Conservation (phyloP, 2,888 invertebrate genomes). For the Dastarcus helophoroides region DNA sequence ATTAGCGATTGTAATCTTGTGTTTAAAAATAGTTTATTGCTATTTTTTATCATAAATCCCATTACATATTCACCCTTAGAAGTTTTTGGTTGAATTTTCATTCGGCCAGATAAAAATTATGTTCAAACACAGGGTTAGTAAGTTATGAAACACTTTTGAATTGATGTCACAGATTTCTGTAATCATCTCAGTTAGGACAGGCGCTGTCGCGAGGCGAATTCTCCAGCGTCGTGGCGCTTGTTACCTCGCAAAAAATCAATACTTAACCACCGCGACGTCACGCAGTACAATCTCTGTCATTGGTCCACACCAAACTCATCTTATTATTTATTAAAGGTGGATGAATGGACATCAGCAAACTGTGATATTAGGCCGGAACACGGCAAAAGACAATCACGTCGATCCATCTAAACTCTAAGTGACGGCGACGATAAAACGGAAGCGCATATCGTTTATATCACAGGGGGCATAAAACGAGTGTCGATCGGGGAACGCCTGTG, state of each 20-base stretch:
- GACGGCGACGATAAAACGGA: too few species aligned
- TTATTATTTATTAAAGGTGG: constrained; percentile 45
- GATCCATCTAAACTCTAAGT: constrained; percentile 23
- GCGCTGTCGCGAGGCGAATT: background rate
- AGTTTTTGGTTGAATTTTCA: too few species aligned
- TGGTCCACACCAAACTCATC: constrained; percentile 42
- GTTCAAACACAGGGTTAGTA: too few species aligned
- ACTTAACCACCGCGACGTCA: constrained; percentile 43
- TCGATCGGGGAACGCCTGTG: too few species aligned
- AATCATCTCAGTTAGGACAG: constrained; percentile 7
- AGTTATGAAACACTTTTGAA: constrained; percentile 3
- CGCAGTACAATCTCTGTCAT: constrained; percentile 36
- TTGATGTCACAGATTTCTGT: constrained; percentile 11
- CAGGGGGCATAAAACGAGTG: too few species aligned
- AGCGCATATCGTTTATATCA: too few species aligned
- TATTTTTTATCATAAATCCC: too few species aligned
- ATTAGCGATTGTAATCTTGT: too few species aligned
- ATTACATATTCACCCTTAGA: too few species aligned
- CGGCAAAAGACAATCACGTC: constrained; percentile 21
- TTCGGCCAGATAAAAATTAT: too few species aligned
- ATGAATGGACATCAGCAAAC: constrained; percentile 39
- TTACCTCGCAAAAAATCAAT: constrained; percentile 36
- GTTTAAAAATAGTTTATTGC: too few species aligned
- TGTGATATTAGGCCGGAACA: constrained; percentile 34
- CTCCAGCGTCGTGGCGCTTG: constrained; percentile 23